Evolutionary conservation across 2,888 invertebrate species (phyloP).

Genomic region (Phytoseiulus persimilis): DNA sequence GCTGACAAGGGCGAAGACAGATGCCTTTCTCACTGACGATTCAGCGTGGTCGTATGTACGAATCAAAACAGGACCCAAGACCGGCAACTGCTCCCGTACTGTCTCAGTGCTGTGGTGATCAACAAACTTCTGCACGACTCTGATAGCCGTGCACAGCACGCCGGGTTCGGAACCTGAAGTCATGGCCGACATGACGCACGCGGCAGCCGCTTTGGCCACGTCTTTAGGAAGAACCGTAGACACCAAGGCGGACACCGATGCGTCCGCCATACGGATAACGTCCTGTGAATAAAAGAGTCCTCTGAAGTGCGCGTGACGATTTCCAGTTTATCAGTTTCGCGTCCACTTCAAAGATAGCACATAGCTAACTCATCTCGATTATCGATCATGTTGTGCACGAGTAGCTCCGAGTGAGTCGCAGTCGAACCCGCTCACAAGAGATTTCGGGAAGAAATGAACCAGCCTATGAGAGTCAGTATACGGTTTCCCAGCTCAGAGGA

Average conservation of each 20-base stretch:
- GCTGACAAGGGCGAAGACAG: constrained; percentile 93
- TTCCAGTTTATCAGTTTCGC: too few species aligned
- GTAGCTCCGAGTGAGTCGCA: too few species aligned
- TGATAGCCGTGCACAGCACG: constrained; percentile 40
- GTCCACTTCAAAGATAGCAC: too few species aligned
- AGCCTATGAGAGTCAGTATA: too few species aligned
- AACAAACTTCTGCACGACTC: constrained; percentile 46
- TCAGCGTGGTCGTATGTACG: constrained; percentile 83
- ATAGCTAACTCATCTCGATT: too few species aligned
- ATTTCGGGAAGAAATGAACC: too few species aligned
- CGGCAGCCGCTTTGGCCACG: constrained; percentile 6
- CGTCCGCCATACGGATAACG: neutral
- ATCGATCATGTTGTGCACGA: too few species aligned
- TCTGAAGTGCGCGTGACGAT: neutral
- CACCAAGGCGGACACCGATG: constrained; percentile 10
- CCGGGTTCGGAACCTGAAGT: neutral
- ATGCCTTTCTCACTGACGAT: constrained; percentile 86
- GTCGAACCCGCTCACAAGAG: too few species aligned
- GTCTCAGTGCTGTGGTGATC: constrained; percentile 45
- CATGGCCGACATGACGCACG: constrained; percentile 9
- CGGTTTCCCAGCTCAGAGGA: too few species aligned
- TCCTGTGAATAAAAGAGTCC: neutral
- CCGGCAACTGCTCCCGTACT: neutral
- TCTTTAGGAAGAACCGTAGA: neutral
- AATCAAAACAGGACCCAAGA: constrained; percentile 41